These are phyloP conservation scores for Lagria hirta DNA, from an alignment of 2,888 invertebrate genomes.

Conservation along the genomic window DNA sequence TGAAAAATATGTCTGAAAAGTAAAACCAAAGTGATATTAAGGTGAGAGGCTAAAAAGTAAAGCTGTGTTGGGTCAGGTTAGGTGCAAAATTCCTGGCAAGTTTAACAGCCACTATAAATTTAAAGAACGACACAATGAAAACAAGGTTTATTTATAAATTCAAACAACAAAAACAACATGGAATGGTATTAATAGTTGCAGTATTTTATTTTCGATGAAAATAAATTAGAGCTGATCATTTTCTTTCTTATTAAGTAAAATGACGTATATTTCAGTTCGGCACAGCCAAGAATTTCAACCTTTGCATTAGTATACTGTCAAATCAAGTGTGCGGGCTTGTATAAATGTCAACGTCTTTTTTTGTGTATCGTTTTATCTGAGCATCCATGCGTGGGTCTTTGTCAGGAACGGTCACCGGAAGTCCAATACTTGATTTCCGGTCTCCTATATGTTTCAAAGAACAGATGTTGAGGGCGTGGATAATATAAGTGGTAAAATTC, in stretches of 20 bases:
- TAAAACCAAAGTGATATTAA: slow-evolving; percentile 5
- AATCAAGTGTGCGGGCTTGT: slow-evolving; percentile 8
- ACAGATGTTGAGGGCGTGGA: slow-evolving; percentile 23
- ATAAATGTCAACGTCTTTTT: slow-evolving; percentile 18
- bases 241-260: too few species aligned
- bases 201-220: too few species aligned
- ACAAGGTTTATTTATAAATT: slow-evolving; percentile 19
- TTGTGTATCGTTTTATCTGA: slow-evolving; percentile 13
- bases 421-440: slow-evolving; percentile 26
- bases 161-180: slow-evolving; percentile 8
- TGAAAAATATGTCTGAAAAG: slow-evolving; percentile 6
- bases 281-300: slow-evolving; percentile 6
- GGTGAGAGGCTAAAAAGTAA: slow-evolving; percentile 4
- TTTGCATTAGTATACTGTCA: slow-evolving; percentile 9
- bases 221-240: too few species aligned
- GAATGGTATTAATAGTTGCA: slow-evolving; percentile 13
- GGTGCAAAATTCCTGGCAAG: slow-evolving; percentile 19
- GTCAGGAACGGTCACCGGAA: slow-evolving; percentile 27
- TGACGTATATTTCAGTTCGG: background rate
- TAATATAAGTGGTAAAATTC: slow-evolving; percentile 9
- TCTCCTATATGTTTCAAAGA: slow-evolving; percentile 7
- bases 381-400: slow-evolving; percentile 26
- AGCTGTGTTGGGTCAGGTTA: slow-evolving; percentile 19
- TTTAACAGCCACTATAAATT: slow-evolving; percentile 15
- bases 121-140: slow-evolving; percentile 9